phyloP scores from a whole-genome alignment of 2,888 invertebrate species.

The Panopea generosa region DNA sequence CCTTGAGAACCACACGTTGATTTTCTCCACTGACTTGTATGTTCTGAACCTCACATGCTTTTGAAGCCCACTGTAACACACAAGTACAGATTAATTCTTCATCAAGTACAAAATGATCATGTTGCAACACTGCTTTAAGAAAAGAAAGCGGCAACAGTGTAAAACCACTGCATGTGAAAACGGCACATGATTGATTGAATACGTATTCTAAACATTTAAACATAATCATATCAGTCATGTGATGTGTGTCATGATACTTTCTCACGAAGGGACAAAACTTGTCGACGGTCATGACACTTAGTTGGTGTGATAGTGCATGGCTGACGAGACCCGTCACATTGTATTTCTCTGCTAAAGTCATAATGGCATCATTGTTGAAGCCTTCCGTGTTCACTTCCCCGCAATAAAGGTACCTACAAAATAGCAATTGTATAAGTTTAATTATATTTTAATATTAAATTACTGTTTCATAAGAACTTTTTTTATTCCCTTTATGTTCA shows the following conservation, averaged over 20 bases:
- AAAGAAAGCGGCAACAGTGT: conserved; percentile 33
- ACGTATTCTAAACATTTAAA: conserved; percentile 48
- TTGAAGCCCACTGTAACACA: conserved; percentile 44
- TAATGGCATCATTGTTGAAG: conserved; percentile 12
- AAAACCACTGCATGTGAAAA: conserved; percentile 41
- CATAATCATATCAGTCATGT: conserved; percentile 29
- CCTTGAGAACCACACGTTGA: conserved; percentile 42
- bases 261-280: conserved; percentile 45
- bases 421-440: neutral
- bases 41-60: conserved; percentile 32
- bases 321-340: conserved; percentile 31
- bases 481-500: too few relatives aligned
- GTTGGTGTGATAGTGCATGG: conserved; percentile 14
- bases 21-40: conserved; percentile 48
- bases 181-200: conserved; percentile 27
- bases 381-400: conserved; percentile 17
- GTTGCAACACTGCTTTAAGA: conserved; percentile 33
- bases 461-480: too few relatives aligned
- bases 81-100: conserved; percentile 48
- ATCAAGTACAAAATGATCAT: conserved; percentile 42
- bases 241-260: conserved; percentile 17
- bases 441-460: too few relatives aligned
- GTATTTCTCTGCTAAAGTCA: conserved; percentile 45
- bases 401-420: conserved; percentile 51
- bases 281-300: conserved; percentile 16